Percentiles rank a stretch among this genome's conserved stretches.
Evolutionary conservation across 2,113 vertebrate genomes (phyloP).

Genomic region (Phaetusa simplex): DNA sequence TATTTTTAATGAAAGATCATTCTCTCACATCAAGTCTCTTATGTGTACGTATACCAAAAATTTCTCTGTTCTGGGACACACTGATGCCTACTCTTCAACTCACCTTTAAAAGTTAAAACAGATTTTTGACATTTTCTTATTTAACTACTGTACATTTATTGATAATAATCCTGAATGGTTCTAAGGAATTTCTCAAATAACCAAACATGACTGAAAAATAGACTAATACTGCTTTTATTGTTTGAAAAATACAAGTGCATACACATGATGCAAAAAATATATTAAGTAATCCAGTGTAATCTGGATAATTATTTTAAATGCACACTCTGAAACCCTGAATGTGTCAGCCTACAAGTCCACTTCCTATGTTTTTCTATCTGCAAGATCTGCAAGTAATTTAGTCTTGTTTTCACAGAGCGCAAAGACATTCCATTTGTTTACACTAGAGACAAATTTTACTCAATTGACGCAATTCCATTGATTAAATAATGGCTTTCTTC

Average conservation of each 20-base stretch:
- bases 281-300: slow-evolving; percentile 58
- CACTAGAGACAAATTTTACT: slow-evolving; percentile 84
- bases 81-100: not conserved
- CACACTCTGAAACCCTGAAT: slow-evolving; percentile 51
- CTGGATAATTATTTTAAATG: slow-evolving; percentile 74
- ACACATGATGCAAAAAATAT: not conserved
- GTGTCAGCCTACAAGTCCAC: slow-evolving; percentile 70
- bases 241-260: not conserved
- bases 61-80: not conserved
- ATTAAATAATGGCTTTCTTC: slow-evolving; percentile 91
- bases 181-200: not conserved
- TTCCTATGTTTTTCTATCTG: slow-evolving; percentile 66
- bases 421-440: slow-evolving; percentile 83
- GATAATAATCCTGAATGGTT: not conserved
- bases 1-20: not conserved
- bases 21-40: not conserved
- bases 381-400: slow-evolving; percentile 85
- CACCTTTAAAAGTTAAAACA: not conserved
- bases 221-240: not conserved
- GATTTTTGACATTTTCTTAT: not conserved
- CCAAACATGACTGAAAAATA: not conserved
- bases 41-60: not conserved
- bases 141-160: not conserved
- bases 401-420: slow-evolving; percentile 76
- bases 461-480: slow-evolving; percentile 88